phyloP scores from a whole-genome alignment of 2,113 vertebrate genomes.

The Glareola pratincola region DNA sequence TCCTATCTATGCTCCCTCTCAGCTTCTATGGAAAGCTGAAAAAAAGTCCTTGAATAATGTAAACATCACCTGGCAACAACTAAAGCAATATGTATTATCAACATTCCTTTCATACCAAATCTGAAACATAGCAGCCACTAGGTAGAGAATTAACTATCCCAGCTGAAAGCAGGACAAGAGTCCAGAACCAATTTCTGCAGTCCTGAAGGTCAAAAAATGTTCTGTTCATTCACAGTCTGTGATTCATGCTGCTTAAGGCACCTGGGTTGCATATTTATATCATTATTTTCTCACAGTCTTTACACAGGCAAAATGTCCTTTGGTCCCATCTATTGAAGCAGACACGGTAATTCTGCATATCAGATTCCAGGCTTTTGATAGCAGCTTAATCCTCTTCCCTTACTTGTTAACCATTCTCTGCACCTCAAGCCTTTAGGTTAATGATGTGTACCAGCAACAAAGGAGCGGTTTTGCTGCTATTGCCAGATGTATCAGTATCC shows the following conservation, averaged over 20 bases:
- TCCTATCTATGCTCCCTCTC: not conserved
- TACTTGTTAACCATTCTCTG: not conserved
- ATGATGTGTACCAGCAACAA: not conserved
- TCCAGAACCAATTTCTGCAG: not conserved
- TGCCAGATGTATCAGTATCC: rapidly evolving
- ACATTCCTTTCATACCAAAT: not conserved
- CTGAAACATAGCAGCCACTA: not conserved
- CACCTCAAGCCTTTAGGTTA: not conserved
- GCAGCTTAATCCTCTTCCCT: not conserved
- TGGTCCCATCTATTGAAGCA: not conserved
- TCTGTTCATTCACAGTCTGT: not conserved
- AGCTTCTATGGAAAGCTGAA: not conserved
- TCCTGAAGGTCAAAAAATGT: not conserved
- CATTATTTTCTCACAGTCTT: not conserved
- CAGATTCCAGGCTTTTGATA: not conserved
- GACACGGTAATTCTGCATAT: not conserved
- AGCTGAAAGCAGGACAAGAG: not conserved
- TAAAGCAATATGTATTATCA: not conserved
- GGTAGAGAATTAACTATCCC: not conserved
- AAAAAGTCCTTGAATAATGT: not conserved
- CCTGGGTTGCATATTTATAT: not conserved
- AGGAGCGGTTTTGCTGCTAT: not conserved
- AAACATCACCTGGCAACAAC: not conserved
- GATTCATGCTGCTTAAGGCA: not conserved
- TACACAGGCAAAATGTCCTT: not conserved